These are phyloP conservation scores for Alloplasta piceator DNA, from an alignment of 2,888 invertebrate genomes.

Conservation along the genomic window DNA sequence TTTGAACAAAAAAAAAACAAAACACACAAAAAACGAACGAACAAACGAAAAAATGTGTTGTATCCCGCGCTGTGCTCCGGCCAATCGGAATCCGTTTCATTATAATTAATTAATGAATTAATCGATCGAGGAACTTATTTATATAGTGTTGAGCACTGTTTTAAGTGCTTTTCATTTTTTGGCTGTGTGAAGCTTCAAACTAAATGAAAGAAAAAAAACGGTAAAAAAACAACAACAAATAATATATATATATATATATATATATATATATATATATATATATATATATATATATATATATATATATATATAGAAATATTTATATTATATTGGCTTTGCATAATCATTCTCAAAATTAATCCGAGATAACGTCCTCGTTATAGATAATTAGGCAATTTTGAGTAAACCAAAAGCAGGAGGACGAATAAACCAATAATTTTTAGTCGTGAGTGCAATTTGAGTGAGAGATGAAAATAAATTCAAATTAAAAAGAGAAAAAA, in stretches of 20 bases:
- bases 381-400: slow-evolving; percentile 64
- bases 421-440: slow-evolving; percentile 30
- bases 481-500: slow-evolving; percentile 25
- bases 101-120: slow-evolving; percentile 72
- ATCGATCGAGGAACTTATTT: slow-evolving; percentile 83
- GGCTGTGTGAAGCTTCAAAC: slow-evolving; percentile 87
- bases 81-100: slow-evolving; percentile 77
- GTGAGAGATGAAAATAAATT: slow-evolving; percentile 35
- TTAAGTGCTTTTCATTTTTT: slow-evolving; percentile 87
- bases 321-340: slow-evolving; percentile 72
- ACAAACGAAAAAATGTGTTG: slow-evolving; percentile 64
- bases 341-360: slow-evolving; percentile 74
- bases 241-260: slow-evolving; percentile 68
- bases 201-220: slow-evolving; percentile 69
- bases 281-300: slow-evolving; percentile 18
- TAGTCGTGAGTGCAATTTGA: slow-evolving; percentile 33
- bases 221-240: slow-evolving; percentile 66
- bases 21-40: slow-evolving; percentile 9
- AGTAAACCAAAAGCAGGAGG: slow-evolving; percentile 58
- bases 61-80: slow-evolving; percentile 75
- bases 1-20: slow-evolving; percentile 55
- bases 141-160: slow-evolving; percentile 87
- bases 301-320: slow-evolving; percentile 69
- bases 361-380: slow-evolving; percentile 67
- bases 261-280: slow-evolving; percentile 68